Evolutionary conservation across 2,797 vertebrate species (phyloP), one percentile per base, ranked within the genome.

Genomic region (Ceryle rudis): DNA sequence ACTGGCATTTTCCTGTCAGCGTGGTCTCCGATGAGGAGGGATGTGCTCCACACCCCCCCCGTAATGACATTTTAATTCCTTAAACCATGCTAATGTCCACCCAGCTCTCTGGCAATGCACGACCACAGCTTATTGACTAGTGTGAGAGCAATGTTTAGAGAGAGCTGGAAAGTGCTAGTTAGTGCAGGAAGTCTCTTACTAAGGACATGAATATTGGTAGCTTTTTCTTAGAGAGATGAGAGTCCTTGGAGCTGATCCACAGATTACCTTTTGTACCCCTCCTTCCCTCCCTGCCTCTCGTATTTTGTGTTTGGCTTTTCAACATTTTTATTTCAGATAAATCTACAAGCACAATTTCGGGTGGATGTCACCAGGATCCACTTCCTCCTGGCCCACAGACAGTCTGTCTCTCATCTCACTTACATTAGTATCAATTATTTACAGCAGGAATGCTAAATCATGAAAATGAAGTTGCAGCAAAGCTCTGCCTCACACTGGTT

Each of bases 321-420:
- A 87, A 42, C 1, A 0, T 71, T 91, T 74, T 83, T 46, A 72
- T 81, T 91, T 93, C 79, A 95, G 83, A 81, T 7, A 78, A 87
- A 95, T 66, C 94, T 14, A 2, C 92, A 95, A 95, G 93, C 42
- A 10, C 86, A 81, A 89, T 90, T 96, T 88, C 6, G 20, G 90
- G 95, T 96, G 94, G 92, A 92, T 94, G 92, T 93, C 86, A 95
- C 95, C 81, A 77, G 78, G 88, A 96, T 93, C 86, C 86, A 89
- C 90, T 95, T 93, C 96, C 93, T 91, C 31, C n/a, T 35, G 3
- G 10, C 64, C 88, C 75, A 93, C 93, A 96, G 96, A 95, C 97
- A 90, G 95, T 11, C 94, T 86, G 37, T 94, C 96, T 96, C 97
- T 92, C 92, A 85, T 95, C 92, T 97, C 95, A 90, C 86, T 75